phyloP scores from a whole-genome alignment of 2,888 invertebrate genomes.

The Rhabditophanes sp. region DNA sequence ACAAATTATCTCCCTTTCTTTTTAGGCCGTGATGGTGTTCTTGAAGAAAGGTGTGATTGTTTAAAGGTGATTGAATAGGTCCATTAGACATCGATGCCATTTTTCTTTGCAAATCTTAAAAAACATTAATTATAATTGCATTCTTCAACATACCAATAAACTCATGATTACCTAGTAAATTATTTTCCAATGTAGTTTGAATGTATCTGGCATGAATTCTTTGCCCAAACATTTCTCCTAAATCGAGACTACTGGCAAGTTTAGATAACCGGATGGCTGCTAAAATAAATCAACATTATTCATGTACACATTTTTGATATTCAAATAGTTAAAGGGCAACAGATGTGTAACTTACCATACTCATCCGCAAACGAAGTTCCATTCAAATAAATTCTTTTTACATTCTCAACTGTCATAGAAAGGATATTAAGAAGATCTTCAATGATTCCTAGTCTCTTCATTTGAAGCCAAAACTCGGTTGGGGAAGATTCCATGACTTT shows the following conservation, averaged over 20 bases:
- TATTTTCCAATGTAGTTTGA: constrained; percentile 18
- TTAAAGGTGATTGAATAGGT: no score
- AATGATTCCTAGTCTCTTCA: constrained; percentile 23
- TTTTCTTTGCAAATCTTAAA: no score
- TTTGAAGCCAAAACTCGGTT: constrained; percentile 23
- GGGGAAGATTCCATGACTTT: constrained; percentile 19
- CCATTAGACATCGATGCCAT: no score
- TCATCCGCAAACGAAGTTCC: constrained; percentile 11
- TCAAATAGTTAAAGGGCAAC: no score
- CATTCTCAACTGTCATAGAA: constrained; percentile 13
- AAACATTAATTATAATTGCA: no score
- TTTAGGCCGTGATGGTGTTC: no score
- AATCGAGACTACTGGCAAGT: constrained; percentile 13
- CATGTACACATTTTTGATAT: not conserved
- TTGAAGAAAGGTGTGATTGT: no score
- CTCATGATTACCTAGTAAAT: no score
- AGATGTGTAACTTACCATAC: constrained; percentile 11
- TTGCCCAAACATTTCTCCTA: constrained; percentile 15
- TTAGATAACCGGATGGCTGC: constrained; percentile 15
- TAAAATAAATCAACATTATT: constrained; percentile 10
- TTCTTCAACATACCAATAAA: no score
- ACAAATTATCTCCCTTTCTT: no score
- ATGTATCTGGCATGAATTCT: constrained; percentile 16
- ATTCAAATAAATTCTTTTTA: constrained; percentile 14
- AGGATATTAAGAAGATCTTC: constrained; percentile 30